Evolutionary conservation across 35 echinoderm and acorn worm genomes (phyloP).

Genomic region (Apostichopus japonicus): DNA sequence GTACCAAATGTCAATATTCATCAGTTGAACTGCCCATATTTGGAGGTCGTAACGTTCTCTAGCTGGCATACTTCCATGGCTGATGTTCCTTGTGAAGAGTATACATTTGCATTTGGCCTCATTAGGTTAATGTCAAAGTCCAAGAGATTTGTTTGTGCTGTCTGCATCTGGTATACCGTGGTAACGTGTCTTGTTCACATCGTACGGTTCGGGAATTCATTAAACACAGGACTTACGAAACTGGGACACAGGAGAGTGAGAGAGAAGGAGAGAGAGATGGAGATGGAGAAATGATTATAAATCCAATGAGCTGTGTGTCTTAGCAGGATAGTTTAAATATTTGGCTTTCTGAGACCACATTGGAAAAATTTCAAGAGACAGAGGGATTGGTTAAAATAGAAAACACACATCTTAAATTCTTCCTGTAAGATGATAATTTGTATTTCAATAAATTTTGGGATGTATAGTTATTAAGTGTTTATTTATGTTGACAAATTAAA

Average conservation of each 20-base stretch:
- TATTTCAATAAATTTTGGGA: too few relatives aligned
- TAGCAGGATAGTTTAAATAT: neutral
- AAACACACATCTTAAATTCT: too few relatives aligned
- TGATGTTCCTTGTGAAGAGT: neutral
- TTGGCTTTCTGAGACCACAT: neutral
- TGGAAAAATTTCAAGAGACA: too few relatives aligned
- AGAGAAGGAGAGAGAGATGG: too few relatives aligned
- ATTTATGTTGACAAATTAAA: too few relatives aligned
- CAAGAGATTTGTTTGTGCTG: neutral
- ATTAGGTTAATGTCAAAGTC: conserved; percentile 10
- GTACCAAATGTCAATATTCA: too few relatives aligned
- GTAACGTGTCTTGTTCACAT: neutral
- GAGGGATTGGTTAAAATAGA: too few relatives aligned
- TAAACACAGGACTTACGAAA: neutral
- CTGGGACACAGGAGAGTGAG: neutral
- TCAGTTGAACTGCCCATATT: too few relatives aligned
- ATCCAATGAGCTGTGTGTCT: neutral
- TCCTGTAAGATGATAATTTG: too few relatives aligned
- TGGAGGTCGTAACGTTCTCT: too few relatives aligned
- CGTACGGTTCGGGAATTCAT: neutral
- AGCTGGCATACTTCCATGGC: too few relatives aligned
- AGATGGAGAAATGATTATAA: neutral
- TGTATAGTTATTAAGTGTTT: too few relatives aligned
- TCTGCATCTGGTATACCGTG: neutral
- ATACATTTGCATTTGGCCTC: conserved; percentile 2